Percentiles rank a stretch among this genome's conserved stretches.
These are phyloP conservation scores for Ceratina calcarata DNA, from an alignment of 1,140 invertebrate species.

Conservation along the genomic window DNA sequence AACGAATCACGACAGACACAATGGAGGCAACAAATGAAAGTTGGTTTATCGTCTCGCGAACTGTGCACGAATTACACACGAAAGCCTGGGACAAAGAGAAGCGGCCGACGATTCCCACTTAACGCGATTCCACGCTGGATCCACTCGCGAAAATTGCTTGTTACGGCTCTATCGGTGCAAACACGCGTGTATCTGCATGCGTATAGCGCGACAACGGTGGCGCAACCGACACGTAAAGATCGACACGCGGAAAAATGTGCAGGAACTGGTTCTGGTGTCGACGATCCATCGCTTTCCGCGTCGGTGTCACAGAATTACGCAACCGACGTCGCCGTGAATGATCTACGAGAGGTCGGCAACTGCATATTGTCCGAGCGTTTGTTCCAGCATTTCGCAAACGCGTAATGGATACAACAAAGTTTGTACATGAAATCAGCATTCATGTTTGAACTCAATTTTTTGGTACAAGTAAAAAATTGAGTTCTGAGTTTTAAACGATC, in stretches of 20 bases:
- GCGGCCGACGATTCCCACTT: background rate
- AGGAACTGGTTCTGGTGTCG: slow-evolving; percentile 20
- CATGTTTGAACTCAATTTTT: too few species aligned
- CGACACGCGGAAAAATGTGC: slow-evolving; percentile 7
- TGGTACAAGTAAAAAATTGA: too few species aligned
- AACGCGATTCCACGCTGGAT: background rate
- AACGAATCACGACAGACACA: background rate
- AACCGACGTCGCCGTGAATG: slow-evolving; percentile 34
- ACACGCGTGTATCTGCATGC: too few species aligned
- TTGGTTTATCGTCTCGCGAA: background rate
- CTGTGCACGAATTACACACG: slow-evolving; percentile 22
- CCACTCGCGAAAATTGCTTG: slow-evolving; percentile 9
- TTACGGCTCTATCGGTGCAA: background rate
- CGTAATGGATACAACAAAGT: too few species aligned
- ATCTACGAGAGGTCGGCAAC: slow-evolving; percentile 23
- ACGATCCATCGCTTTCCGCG: slow-evolving; percentile 27
- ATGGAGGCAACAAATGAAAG: background rate
- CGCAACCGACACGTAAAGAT: slow-evolving; percentile 2
- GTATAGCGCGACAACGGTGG: background rate
- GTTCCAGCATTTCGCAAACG: too few species aligned
- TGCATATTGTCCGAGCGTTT: background rate
- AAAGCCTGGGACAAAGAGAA: background rate
- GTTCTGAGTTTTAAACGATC: too few species aligned
- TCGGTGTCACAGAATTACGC: slow-evolving; percentile 30
- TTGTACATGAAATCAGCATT: too few species aligned